A percentile compares a stretch with the other conserved stretches of the same genome.
Conservation (phyloP, 1,140 invertebrate species). For the Paraescarpia echinospica region DNA sequence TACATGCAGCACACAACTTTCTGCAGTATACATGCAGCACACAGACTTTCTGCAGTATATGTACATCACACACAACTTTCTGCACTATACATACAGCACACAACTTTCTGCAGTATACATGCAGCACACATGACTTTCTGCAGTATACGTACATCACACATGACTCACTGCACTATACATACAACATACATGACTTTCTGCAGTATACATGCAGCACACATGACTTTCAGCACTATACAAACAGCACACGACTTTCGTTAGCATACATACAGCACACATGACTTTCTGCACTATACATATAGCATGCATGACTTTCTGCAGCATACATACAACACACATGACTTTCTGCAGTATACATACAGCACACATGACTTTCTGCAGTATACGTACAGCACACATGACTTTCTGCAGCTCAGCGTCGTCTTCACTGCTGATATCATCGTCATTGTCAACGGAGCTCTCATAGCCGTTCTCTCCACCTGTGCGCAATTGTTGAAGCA, state of each 20-base stretch:
- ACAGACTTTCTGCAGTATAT: too few species aligned
- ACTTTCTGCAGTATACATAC: slow-evolving; percentile 8
- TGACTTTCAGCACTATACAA: slow-evolving; percentile 18
- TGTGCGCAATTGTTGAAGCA: slow-evolving; percentile 2
- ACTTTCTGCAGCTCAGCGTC: slow-evolving; percentile 34
- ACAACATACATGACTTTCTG: slow-evolving; percentile 26
- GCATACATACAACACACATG: slow-evolving; percentile 21
- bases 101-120: too few species aligned
- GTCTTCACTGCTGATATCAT: slow-evolving; percentile 56
- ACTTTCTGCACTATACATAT: too few species aligned
- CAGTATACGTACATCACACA: too few species aligned
- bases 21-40: too few species aligned
- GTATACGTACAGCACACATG: slow-evolving; percentile 23
- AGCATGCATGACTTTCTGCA: background rate
- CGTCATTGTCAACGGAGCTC: slow-evolving; percentile 54
- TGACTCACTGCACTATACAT: background rate
- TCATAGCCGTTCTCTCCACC: slow-evolving; percentile 44
- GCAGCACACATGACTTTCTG: too few species aligned
- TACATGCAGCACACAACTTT: too few species aligned
- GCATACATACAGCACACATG: too few species aligned
- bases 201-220: too few species aligned
- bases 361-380: slow-evolving; percentile 23
- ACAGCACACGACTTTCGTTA: slow-evolving; percentile 17
- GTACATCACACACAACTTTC: too few species aligned
- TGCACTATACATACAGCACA: too few species aligned